Conservation (phyloP, 2,113 vertebrate genomes). For the Laterallus jamaicensis region DNA sequence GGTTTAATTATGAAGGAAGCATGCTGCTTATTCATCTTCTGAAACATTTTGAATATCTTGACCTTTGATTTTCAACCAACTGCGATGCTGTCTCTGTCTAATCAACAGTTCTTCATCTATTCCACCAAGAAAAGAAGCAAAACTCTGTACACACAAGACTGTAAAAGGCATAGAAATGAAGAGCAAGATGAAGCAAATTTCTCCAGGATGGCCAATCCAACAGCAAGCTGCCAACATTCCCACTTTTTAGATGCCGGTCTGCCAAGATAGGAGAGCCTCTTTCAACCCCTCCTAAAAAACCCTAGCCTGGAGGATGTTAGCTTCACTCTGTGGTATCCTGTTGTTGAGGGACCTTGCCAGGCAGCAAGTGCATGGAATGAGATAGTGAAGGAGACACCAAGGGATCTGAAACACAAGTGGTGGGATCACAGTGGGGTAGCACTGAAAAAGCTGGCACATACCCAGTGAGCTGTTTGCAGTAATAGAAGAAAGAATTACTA, state of each 20-base stretch:
- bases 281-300: background rate
- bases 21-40: background rate
- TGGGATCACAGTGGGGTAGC: constrained; percentile 41
- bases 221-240: background rate
- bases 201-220: background rate
- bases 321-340: background rate
- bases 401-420: constrained; percentile 26
- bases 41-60: background rate
- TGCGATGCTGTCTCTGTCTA: background rate
- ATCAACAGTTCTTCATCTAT: background rate
- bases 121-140: background rate
- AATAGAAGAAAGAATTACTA: constrained; percentile 38
- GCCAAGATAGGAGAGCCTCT: background rate
- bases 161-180: background rate
- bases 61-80: background rate
- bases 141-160: background rate
- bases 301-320: background rate
- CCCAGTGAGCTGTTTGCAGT: background rate
- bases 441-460: constrained; percentile 36
- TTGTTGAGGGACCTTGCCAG: background rate
- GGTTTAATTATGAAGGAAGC: background rate
- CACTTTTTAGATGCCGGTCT: background rate
- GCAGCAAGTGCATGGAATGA: constrained; percentile 40
- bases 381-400: background rate
- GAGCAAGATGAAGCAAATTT: background rate